These are phyloP conservation scores for Tachuris rubrigastra DNA, from an alignment of 2,113 vertebrate species.

Conservation along the genomic window DNA sequence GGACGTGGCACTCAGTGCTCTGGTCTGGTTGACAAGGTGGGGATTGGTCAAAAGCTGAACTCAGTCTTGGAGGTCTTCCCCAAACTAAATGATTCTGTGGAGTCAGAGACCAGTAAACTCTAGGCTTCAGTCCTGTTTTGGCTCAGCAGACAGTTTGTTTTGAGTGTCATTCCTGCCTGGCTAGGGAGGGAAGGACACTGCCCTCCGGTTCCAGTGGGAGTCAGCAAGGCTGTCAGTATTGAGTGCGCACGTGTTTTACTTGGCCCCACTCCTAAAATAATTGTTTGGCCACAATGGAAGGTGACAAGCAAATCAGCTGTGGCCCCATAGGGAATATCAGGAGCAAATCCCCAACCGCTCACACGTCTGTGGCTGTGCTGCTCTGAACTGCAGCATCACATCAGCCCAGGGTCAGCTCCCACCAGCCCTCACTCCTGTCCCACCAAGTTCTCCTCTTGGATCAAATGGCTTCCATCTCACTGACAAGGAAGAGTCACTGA, in stretches of 20 bases:
- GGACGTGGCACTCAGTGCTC: neutral
- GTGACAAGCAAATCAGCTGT: neutral
- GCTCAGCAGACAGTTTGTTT: neutral
- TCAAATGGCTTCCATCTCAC: neutral
- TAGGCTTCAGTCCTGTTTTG: neutral
- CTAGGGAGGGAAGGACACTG: neutral
- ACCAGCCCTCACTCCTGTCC: neutral
- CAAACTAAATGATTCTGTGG: neutral
- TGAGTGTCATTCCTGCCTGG: neutral
- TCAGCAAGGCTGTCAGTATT: neutral
- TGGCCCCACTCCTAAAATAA: constrained; percentile 47
- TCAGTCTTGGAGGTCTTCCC: neutral
- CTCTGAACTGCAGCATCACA: neutral
- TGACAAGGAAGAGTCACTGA: neutral
- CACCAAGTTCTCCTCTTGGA: neutral
- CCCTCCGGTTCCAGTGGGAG: neutral
- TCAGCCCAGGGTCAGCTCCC: neutral
- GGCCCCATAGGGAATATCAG: neutral
- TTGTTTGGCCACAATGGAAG: constrained; percentile 7
- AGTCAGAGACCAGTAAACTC: neutral
- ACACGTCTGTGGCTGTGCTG: fast-evolving
- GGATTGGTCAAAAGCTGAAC: fast-evolving
- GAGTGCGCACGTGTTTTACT: neutral
- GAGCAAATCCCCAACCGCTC: neutral
- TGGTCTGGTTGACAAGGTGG: neutral